Evolutionary conservation across 2,888 invertebrate species (phyloP).

Genomic region (Pelosia muscerda): DNA sequence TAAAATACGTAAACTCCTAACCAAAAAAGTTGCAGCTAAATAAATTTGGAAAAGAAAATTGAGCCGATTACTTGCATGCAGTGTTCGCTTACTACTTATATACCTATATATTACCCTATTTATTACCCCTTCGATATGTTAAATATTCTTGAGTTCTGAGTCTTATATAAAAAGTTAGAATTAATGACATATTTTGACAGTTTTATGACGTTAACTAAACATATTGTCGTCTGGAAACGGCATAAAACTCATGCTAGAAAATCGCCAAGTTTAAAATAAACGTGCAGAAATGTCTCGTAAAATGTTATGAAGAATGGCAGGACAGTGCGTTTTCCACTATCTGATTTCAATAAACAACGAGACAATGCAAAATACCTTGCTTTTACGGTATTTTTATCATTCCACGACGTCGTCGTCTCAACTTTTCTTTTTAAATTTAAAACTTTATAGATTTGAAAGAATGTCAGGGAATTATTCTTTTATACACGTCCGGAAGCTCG

Average conservation of each 20-base stretch:
- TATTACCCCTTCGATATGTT: neutral
- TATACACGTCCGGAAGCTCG: neutral
- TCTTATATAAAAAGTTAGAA: neutral
- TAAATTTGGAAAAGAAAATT: too few relatives aligned
- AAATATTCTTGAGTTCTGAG: neutral
- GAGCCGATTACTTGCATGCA: too few relatives aligned
- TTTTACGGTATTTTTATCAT: slow-evolving; percentile 41
- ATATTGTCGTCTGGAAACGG: slow-evolving; percentile 1
- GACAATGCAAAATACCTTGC: slow-evolving; percentile 33
- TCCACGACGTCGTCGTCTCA: slow-evolving; percentile 19
- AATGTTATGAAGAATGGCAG: slow-evolving; percentile 44
- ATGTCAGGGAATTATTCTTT: neutral
- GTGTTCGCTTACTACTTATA: too few relatives aligned
- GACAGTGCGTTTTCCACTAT: slow-evolving; percentile 31
- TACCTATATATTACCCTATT: too few relatives aligned
- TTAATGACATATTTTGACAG: neutral
- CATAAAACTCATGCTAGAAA: slow-evolving; percentile 5
- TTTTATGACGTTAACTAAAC: neutral
- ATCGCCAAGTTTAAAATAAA: slow-evolving; percentile 32
- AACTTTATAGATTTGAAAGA: slow-evolving; percentile 13
- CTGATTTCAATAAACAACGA: slow-evolving; percentile 47
- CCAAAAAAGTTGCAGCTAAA: too few relatives aligned
- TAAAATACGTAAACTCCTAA: too few relatives aligned
- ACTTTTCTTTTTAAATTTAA: slow-evolving; percentile 19
- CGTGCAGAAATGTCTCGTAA: slow-evolving; percentile 30